These are phyloP conservation scores for Zosterops japonicus DNA, from an alignment of 2,113 vertebrate species.

Conservation along the genomic window DNA sequence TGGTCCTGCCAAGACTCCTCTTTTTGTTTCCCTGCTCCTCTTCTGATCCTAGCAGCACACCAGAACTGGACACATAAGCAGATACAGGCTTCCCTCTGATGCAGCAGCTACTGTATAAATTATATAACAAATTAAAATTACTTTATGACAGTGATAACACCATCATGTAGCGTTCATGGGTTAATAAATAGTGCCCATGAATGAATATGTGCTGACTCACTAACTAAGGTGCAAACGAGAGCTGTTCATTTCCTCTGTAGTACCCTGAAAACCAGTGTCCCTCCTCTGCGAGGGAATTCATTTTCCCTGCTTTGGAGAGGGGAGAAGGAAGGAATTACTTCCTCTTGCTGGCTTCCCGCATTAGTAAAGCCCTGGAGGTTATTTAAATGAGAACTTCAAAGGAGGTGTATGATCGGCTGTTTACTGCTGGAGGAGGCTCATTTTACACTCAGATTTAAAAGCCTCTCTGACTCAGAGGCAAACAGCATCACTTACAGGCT, in stretches of 20 bases:
- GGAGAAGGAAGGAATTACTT: conserved; percentile 27
- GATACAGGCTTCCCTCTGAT: background rate
- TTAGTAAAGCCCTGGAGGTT: conserved; percentile 60
- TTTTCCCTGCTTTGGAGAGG: background rate
- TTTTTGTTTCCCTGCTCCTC: background rate
- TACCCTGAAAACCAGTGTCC: background rate
- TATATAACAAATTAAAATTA: background rate
- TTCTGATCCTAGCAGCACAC: background rate
- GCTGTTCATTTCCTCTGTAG: background rate
- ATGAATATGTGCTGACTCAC: background rate
- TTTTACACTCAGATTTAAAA: conserved; percentile 57
- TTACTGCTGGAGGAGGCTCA: conserved; percentile 51
- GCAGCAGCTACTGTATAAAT: background rate
- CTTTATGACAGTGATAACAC: background rate
- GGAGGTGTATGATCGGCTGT: conserved; percentile 27
- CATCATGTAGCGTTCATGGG: background rate
- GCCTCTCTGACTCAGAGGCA: conserved; percentile 44
- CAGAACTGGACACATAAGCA: background rate
- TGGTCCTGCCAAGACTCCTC: background rate
- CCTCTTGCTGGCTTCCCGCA: conserved; percentile 2
- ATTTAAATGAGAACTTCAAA: conserved; percentile 70
- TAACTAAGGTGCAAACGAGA: background rate
- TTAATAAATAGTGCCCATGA: background rate
- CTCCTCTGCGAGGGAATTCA: background rate
- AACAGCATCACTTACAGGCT: conserved; percentile 45